Evolutionary conservation across 2,113 vertebrate genomes (phyloP).

Genomic region (Tragelaphus buxtoni): DNA sequence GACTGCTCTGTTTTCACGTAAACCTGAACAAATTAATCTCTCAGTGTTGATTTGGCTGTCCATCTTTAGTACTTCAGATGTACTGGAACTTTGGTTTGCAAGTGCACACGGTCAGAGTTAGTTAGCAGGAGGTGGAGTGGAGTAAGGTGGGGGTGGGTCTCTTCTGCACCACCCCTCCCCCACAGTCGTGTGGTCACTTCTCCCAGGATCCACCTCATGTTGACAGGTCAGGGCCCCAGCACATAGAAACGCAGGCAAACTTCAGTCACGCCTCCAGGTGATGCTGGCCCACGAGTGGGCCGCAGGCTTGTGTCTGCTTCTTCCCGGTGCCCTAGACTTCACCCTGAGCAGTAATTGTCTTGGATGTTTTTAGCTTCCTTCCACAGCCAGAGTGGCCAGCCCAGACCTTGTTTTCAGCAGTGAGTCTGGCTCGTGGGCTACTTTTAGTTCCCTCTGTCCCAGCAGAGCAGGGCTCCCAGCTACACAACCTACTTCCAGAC

Average conservation of each 20-base stretch:
- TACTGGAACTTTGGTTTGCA: neutral
- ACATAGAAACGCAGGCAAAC: neutral
- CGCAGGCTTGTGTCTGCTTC: neutral
- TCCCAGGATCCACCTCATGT: neutral
- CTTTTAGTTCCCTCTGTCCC: neutral
- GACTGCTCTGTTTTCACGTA: neutral
- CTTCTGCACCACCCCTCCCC: neutral
- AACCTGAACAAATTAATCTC: neutral
- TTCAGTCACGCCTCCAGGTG: neutral
- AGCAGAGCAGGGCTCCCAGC: neutral
- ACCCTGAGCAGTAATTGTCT: neutral
- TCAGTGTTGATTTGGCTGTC: neutral
- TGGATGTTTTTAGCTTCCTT: conserved; percentile 1
- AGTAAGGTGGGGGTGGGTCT: neutral
- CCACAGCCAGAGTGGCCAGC: neutral
- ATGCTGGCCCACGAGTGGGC: neutral
- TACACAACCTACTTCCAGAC: neutral
- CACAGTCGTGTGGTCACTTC: neutral
- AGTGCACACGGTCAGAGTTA: neutral
- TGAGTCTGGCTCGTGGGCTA: neutral
- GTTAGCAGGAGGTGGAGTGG: neutral
- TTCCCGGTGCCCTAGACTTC: neutral
- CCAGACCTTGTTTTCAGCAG: neutral
- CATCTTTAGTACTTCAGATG: neutral
- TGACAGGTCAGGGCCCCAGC: neutral